Base-by-base conservation (phyloP, 2,113 vertebrate species). In the Sebastes schlegelii region DNA sequence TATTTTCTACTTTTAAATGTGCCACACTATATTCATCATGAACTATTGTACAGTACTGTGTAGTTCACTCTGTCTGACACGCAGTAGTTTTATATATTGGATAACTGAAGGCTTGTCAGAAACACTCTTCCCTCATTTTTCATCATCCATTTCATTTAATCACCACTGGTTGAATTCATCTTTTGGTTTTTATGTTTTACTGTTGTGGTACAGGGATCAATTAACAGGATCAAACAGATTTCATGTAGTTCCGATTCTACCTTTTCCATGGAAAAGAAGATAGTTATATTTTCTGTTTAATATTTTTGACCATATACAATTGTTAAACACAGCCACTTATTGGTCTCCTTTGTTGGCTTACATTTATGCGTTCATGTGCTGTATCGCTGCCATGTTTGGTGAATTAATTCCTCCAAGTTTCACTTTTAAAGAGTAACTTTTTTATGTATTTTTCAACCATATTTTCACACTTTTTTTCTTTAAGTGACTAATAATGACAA, bases 11-110 rank as follows among this genome's bases (percentile, higher is more conserved):
- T 72, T 84, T 87, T 70, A 79, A 70, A 79, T 74, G 26, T 69
- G 73, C 76, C 73, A 77, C 14, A 78, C 67, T 78, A 70, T 78
- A 73, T 66, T 90, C 55, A 70, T 26, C 58, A 52, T 12, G 5
- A 61, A 48, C 69, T 16, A 34, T 23, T 40, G 14, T 42, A 66
- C 42, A 79, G 34, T 23, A 8, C 16, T 46, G 8, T 48, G 54
- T 42, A 67, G 73, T 68, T 67, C 63, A 83, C 49, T 48, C 21
- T 74, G 40, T 77, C 76, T 89, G 84, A 85, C 81, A 81, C 80
- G 45, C 64, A 72, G 54, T 64, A 43, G 55, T 81, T 63, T 70
- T 77, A 74, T 73, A 55, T 55, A 83, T 74, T 16, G 23, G 62
- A 65, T 21, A 72, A 64, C 26, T 9, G 6, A 62, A 26, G 5